Evolutionary conservation across 2,888 invertebrate genomes (phyloP), one percentile per base, ranked within the genome.

Genomic region (Nomada ruficornis): DNA sequence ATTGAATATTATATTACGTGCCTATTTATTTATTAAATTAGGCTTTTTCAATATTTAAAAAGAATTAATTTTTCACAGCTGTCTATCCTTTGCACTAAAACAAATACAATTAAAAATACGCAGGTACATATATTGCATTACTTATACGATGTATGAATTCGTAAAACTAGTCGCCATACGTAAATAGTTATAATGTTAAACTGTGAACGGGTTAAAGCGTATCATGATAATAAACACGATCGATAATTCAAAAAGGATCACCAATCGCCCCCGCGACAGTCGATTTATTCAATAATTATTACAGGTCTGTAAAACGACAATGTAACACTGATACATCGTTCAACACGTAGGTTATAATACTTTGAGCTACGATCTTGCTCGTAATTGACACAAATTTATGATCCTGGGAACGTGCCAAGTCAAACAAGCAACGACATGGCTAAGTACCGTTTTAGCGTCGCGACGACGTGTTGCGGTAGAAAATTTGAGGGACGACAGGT

Each of bases 301-400:
- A 47, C 20, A 20, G 23, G 26, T 18, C 26, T 29, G 47, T 44
- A n/a, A 59, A 7, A 47, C 20, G 67, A 63, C 83, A 55, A 60
- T 72, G 42, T 59, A 68, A 71, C 36, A 65, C 70, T 55, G 73
- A 75, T 72, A 72, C 26, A 69, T 74, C 67, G 20, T 62, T 70
- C 69, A 59, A 78, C 69, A 70, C 63, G 72, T 73, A 54, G 50
- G 63, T 60, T 60, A 55, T 74, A 64, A 84, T 74, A 69, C 74
- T 84, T 84, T 74, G 74, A 68, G 54, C 64, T 44, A 62, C 83
- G 69, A 77, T 71, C 77, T 64, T 54, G 63, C 71, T 67, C 42
- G 77, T 85, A 85, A 85, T 85, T 85, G 85, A 85, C 82, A 60
- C 60, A 72, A 83, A 85, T 85, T 85, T 85, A 85, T 73, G 78